Evolutionary conservation across 1,140 invertebrate species (phyloP), one percentile per base, ranked within the genome.

Genomic region (Cotesia typhae): DNA sequence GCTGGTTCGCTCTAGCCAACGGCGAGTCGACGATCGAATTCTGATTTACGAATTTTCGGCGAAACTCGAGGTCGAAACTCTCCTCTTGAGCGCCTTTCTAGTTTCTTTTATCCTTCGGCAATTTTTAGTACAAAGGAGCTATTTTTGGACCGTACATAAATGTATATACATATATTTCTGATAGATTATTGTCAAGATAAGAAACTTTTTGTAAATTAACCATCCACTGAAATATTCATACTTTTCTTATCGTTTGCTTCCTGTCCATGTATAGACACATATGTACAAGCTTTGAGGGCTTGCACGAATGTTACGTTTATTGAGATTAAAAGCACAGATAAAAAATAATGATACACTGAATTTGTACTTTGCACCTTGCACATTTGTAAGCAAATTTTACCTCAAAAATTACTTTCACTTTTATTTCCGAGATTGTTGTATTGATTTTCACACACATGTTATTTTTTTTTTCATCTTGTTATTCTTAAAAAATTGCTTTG

Each of bases 31-130:
- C 57, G 47, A 75, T 75, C 74, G 71, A 75, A 75, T 75, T 75
- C 70, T 75, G 74, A 72, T 72, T 75, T 75, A 75, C 74, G 74
- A 70, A 75, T 72, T 75, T 75, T 72, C 71, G 70, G 63, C 41
- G 71, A 75, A 72, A 60, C 60, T 65, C 53, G 66, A 71, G 61
- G 47, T 72, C 59, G 60, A 60, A 55, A 41, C 17, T 47, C 64
- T 53, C 52, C 53, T 53, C 37, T 47, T 51, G 36, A 51, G 38
- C 20, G 6, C 59, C 57, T 66, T 63, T 68, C 38, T 69, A 64
- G 7, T 53, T 68, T 52, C 20, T 63, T 55, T 65, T 73, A 41
- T 53, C 17, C 37, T 61, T 28, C 17, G 14, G 51, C 53, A 51
- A 60, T 60, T 66, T 71, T 72, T 66, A 14, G 28, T 57, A 55